phyloP scores from a whole-genome alignment of 1,140 invertebrate species.

The Nephila pilipes region DNA sequence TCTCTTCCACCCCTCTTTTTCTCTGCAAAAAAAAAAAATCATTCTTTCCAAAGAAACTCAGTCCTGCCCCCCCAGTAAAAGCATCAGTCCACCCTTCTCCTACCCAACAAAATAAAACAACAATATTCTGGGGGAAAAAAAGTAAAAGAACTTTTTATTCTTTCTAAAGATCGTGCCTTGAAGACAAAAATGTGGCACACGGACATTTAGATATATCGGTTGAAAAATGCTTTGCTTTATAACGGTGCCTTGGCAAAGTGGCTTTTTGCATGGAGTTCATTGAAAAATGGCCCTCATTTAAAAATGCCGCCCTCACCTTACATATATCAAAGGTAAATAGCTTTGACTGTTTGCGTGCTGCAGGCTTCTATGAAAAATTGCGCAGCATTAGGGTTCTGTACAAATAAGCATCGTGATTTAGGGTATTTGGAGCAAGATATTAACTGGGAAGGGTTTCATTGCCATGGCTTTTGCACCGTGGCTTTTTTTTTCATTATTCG shows the following conservation, averaged over 20 bases:
- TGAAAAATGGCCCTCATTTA: constrained; percentile 56
- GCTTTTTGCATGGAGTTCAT: constrained; percentile 46
- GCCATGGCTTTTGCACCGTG: background rate
- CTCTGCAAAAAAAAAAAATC: background rate
- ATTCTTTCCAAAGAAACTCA: background rate
- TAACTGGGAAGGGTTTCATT: constrained; percentile 16
- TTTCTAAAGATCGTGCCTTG: constrained; percentile 33
- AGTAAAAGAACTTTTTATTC: background rate
- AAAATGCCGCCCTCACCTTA: background rate
- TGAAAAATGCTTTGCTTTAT: constrained; percentile 47
- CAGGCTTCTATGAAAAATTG: constrained; percentile 11
- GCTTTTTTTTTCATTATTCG: background rate
- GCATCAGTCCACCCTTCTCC: background rate
- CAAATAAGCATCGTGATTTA: constrained; percentile 47
- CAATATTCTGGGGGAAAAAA: background rate
- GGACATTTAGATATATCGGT: constrained; percentile 41
- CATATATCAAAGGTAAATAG: constrained; percentile 56
- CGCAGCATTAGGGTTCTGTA: background rate
- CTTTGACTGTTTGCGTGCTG: background rate
- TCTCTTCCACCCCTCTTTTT: background rate
- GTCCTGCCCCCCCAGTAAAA: background rate
- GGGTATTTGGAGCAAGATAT: background rate
- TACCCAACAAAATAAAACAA: constrained; percentile 29
- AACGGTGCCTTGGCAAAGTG: background rate
- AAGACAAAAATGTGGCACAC: constrained; percentile 21